Percentiles rank a stretch among this genome's conserved stretches.
These are phyloP conservation scores for Macroglossus sobrinus DNA, from an alignment of 2,113 vertebrate genomes.

Conservation along the genomic window DNA sequence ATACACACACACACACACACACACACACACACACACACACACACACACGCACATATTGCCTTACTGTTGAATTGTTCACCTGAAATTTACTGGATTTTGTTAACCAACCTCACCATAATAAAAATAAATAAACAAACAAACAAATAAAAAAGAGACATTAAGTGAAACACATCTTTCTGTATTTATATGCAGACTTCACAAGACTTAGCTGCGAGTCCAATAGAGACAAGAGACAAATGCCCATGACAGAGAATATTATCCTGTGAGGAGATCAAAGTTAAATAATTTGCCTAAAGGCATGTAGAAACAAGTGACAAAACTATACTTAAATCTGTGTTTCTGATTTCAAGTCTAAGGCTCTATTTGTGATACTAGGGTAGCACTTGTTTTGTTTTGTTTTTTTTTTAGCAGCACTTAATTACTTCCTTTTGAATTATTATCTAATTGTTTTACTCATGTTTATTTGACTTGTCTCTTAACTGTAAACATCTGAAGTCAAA, in stretches of 20 bases:
- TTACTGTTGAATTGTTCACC: no score
- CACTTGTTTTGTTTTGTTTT: background rate
- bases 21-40: no score
- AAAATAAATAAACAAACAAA: no score
- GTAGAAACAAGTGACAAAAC: background rate
- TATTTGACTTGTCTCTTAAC: constrained; percentile 19
- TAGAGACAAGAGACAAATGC: background rate
- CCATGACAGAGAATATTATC: background rate
- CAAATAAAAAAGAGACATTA: background rate
- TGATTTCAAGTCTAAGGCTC: background rate
- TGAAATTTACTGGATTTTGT: no score
- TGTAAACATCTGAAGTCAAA: background rate
- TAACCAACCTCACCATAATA: no score
- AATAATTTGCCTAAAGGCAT: background rate
- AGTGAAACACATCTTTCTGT: background rate
- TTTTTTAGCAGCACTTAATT: background rate
- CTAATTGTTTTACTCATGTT: background rate
- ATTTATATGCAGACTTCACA: background rate
- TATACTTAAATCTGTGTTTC: background rate
- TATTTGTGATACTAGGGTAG: background rate
- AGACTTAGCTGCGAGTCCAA: background rate
- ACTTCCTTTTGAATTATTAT: background rate
- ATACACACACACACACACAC: no score
- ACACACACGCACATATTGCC: no score
- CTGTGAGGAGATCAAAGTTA: background rate